Base-by-base conservation (phyloP, 2,888 invertebrate genomes). In the Laspeyria flexula region DNA sequence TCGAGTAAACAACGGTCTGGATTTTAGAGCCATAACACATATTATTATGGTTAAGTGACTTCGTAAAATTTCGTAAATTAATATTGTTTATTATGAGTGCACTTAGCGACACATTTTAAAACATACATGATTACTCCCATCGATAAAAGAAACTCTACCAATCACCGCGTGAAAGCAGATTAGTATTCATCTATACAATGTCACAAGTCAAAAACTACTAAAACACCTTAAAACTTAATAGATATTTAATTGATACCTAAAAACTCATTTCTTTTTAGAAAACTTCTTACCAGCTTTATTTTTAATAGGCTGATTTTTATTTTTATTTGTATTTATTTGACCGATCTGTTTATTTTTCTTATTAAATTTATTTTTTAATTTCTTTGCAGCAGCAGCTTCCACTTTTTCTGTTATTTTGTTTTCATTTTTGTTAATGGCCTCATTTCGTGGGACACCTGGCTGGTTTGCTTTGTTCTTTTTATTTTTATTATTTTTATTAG, bases 331-430 rank as follows among this genome's bases (percentile, higher is more conserved):
- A 47, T 81, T 83, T 13, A 88, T 43, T 50, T 85, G 76, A 38
- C 90, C 90, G 56, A 90, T 85, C 65, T 81, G 73, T 54, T 90
- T 88, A 50, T 85, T 85, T 38, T 85, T 79, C 57, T 86, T 88
- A 49, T 86, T 86, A 6, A 77, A 63, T 53, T 84, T 77, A 23
- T 83, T 85, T 71, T 90, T 90, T 2, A 90, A 54, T 62, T 88
- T 88, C 48, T 81, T 83, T 2, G 89, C 77, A 31, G 75, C 83
- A 44, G 70, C 75, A 3, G 76, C 71, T 69, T 84, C 81, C 0
- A 83, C 40, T 21, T 77, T 74, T 41, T 84, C 82, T 9, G 85
- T 77, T 4, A 89, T 65, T 71, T 77, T 77, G 4, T 64, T 60
- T 70, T 77, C 65, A 53, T 69, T 75, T 69, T 79, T 68, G 44